Conservation (phyloP, 1,140 invertebrate species). For the Diuraphis noxia region DNA sequence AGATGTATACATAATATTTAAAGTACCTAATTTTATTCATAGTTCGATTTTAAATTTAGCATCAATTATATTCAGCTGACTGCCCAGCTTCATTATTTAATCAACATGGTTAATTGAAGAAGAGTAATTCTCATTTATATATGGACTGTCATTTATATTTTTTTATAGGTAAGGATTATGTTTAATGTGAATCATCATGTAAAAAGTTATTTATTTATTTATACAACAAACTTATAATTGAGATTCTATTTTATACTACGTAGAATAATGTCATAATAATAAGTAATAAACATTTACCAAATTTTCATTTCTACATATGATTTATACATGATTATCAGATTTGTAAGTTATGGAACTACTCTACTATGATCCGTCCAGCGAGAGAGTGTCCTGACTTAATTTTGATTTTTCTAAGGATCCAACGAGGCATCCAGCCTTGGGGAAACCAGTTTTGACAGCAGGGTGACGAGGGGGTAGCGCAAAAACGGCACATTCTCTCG, state of each 20-base stretch:
- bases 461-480: too few species aligned
- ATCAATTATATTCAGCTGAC: not conserved
- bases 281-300: not conserved
- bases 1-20: not conserved
- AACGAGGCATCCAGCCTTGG: too few species aligned
- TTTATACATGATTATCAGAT: not conserved
- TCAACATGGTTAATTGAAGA: not conserved
- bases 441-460: too few species aligned
- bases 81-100: not conserved
- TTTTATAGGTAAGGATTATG: conserved; percentile 31
- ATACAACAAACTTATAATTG: not conserved
- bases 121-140: not conserved
- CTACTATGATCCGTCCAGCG: too few species aligned
- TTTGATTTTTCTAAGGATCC: too few species aligned
- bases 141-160: not conserved
- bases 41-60: not conserved
- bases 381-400: too few species aligned
- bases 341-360: not conserved
- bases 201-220: not conserved
- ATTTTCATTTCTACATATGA: not conserved
- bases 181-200: too few species aligned
- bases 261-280: not conserved
- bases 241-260: not conserved
- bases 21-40: not conserved
- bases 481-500: too few species aligned